A percentile compares a stretch with the other conserved stretches of the same genome.
These are phyloP conservation scores for Ochotona princeps DNA, from an alignment of 2,113 vertebrate genomes.

Conservation along the genomic window DNA sequence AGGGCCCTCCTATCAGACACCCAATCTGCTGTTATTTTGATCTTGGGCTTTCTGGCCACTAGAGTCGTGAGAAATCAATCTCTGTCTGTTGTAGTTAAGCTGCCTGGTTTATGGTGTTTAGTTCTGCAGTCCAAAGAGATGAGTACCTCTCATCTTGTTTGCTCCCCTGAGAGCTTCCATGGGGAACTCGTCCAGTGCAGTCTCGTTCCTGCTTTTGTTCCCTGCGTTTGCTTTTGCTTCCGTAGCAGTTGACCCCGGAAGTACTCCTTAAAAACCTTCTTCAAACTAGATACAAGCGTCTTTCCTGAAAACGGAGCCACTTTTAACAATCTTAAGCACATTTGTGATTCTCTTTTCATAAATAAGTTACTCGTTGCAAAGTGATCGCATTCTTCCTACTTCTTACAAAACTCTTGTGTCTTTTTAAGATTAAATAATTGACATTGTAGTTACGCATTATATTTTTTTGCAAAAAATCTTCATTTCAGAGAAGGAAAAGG, in stretches of 20 bases:
- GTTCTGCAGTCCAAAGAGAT: not conserved
- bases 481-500: not conserved
- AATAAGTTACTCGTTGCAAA: not conserved
- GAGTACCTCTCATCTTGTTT: not conserved
- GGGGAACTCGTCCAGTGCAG: not conserved
- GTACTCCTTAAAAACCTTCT: not conserved
- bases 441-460: not conserved
- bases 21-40: not conserved
- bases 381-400: not conserved
- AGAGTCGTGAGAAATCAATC: not conserved
- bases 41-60: not conserved
- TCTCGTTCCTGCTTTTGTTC: not conserved
- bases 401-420: not conserved
- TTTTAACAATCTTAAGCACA: not conserved
- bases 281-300: not conserved
- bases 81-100: not conserved
- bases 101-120: not conserved
- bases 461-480: constrained; percentile 43
- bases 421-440: not conserved
- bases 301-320: not conserved
- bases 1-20: not conserved
- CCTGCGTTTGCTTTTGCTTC: not conserved
- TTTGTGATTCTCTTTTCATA: not conserved
- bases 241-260: not conserved
- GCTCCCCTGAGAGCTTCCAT: not conserved